These are phyloP conservation scores for Apostichopus japonicus DNA, from an alignment of 35 echinoderm and acorn worm genomes.

Conservation along the genomic window DNA sequence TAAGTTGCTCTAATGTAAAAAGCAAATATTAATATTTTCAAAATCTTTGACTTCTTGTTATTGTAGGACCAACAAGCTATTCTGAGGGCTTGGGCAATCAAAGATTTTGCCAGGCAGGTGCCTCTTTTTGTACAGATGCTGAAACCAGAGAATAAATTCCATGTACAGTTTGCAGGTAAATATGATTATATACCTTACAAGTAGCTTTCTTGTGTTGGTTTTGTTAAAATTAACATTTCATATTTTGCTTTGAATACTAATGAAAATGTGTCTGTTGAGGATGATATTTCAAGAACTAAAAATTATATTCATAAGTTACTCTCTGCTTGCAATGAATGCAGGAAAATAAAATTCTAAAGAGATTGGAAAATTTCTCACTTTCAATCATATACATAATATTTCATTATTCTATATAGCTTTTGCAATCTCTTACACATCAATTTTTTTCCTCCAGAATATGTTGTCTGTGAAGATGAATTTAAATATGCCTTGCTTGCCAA, in stretches of 20 bases:
- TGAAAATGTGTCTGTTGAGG: too few species aligned
- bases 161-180: conserved; percentile 98
- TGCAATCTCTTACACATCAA: not conserved
- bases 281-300: too few species aligned
- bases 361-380: too few species aligned
- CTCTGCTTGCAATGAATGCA: too few species aligned
- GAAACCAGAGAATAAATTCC: conserved; percentile 91
- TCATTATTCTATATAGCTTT: not conserved
- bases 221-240: too few species aligned
- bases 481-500: conserved; percentile 99
- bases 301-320: too few species aligned
- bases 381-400: too few species aligned
- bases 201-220: too few species aligned
- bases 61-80: conserved; percentile 96
- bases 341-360: too few species aligned
- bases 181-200: not conserved
- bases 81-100: conserved; percentile 90
- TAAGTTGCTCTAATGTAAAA: too few species aligned
- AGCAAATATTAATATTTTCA: too few species aligned
- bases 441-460: conserved; percentile 77
- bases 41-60: not conserved
- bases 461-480: conserved; percentile 99
- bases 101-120: conserved; percentile 89
- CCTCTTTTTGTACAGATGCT: conserved; percentile 91
- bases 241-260: too few species aligned